A percentile compares a stretch with the other conserved stretches of the same genome.
Conservation (phyloP, 2,888 invertebrate species). For the Amaurobius ferox region DNA sequence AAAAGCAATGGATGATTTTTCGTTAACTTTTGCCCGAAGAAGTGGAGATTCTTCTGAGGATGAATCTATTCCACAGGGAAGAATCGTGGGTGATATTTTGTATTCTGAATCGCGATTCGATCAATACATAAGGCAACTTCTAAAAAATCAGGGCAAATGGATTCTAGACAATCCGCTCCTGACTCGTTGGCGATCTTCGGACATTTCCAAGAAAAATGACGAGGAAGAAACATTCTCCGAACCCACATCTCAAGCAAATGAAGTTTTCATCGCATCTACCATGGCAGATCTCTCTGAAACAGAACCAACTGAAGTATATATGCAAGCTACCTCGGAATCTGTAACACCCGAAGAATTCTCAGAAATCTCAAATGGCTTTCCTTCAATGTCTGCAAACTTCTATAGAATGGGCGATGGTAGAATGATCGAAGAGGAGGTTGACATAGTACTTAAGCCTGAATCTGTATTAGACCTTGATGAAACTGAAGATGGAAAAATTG, state of each 20-base stretch:
- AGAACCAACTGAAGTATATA: neutral
- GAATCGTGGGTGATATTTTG: slow-evolving; percentile 26
- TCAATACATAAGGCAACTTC: neutral
- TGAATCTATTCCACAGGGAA: neutral
- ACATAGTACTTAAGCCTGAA: neutral
- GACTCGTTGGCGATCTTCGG: neutral
- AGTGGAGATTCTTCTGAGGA: neutral
- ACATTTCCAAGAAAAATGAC: neutral
- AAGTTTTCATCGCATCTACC: no score
- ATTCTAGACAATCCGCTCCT: slow-evolving; percentile 8
- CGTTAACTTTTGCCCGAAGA: neutral
- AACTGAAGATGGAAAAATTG: no score
- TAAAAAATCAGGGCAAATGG: slow-evolving; percentile 23
- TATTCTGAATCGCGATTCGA: slow-evolving; percentile 38
- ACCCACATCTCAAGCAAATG: neutral
- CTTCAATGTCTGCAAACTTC: neutral
- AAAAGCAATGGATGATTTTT: neutral
- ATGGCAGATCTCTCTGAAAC: neutral
- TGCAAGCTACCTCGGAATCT: neutral
- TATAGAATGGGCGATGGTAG: neutral
- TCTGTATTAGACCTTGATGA: neutral
- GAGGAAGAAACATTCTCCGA: neutral
- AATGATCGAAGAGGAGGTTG: neutral
- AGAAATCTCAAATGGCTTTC: no score
- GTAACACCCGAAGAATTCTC: no score